phyloP scores from a whole-genome alignment of 2,888 invertebrate genomes.

The Mellilla xanthometata region DNA sequence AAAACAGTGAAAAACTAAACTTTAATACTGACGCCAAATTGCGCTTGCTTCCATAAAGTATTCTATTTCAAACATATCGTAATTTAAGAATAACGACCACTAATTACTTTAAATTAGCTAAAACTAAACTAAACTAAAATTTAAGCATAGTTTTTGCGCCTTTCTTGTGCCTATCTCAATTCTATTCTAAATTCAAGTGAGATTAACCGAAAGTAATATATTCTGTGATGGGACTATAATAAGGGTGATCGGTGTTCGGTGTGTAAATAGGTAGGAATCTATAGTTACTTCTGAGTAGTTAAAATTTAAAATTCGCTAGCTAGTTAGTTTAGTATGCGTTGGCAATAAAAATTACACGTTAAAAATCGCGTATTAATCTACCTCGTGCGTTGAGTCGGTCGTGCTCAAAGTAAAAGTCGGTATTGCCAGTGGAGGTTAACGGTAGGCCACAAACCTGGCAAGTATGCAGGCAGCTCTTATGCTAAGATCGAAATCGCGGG shows the following conservation, averaged over 20 bases:
- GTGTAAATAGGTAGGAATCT: constrained; percentile 55
- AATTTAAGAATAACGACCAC: constrained; percentile 63
- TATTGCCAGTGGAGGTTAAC: constrained; percentile 48
- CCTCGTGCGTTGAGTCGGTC: constrained; percentile 11
- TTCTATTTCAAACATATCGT: constrained; percentile 76
- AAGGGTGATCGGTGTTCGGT: constrained; percentile 58
- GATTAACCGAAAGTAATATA: constrained; percentile 54
- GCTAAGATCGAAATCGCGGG: constrained; percentile 94
- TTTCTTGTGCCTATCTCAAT: constrained; percentile 77
- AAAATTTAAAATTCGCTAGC: constrained; percentile 45
- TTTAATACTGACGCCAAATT: constrained; percentile 67
- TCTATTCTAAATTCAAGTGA: constrained; percentile 69
- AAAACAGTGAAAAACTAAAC: constrained; percentile 33
- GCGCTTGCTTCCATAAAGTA: constrained; percentile 78
- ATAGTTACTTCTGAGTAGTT: constrained; percentile 28
- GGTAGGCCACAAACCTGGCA: constrained; percentile 81
- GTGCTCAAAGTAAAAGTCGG: constrained; percentile 38
- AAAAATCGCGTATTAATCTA: constrained; percentile 29
- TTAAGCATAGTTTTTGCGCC: constrained; percentile 64
- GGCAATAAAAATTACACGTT: constrained; percentile 17
- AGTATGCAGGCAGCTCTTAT: constrained; percentile 97
- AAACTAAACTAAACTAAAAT: constrained; percentile 50
- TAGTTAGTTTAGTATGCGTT: constrained; percentile 47
- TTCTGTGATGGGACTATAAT: constrained; percentile 67
- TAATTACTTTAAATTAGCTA: constrained; percentile 52